Percentiles rank a stretch among this genome's conserved stretches.
These are phyloP conservation scores for Myocastor coypus DNA, from an alignment of 2,113 vertebrate species.

Conservation along the genomic window DNA sequence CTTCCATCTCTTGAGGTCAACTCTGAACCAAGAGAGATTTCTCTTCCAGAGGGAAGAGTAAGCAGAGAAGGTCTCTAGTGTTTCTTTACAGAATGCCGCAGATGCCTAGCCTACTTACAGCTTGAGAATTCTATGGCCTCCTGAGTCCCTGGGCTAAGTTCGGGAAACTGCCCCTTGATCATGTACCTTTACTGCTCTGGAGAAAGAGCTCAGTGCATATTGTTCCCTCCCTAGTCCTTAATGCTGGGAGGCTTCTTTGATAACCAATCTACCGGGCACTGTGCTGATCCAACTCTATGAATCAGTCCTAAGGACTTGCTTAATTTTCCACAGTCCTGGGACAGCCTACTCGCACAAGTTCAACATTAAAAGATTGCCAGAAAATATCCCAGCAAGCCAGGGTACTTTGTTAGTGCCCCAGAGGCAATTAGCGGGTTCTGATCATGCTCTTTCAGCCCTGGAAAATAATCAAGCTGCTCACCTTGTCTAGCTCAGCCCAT, in stretches of 20 bases:
- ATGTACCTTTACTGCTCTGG: background rate
- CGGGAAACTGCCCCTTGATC: no score
- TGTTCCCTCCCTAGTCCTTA: background rate
- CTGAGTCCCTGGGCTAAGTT: background rate
- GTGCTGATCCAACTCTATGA: background rate
- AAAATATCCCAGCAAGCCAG: background rate
- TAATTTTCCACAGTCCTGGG: background rate
- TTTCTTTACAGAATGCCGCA: background rate
- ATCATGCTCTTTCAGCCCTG: background rate
- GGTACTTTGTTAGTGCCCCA: background rate
- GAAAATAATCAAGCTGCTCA: background rate
- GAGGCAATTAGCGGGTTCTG: background rate
- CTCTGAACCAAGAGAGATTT: background rate
- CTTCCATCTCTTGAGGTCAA: background rate
- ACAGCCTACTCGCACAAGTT: background rate
- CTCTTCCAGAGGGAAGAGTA: background rate
- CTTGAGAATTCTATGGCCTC: background rate
- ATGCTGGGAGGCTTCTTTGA: background rate
- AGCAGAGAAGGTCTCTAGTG: background rate
- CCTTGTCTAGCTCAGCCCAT: background rate
- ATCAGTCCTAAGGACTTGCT: background rate
- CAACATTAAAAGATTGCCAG: background rate
- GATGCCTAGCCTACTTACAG: background rate
- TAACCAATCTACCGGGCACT: background rate
- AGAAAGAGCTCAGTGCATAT: background rate